Base-by-base conservation (phyloP, 2,888 invertebrate genomes). In the Epistrophe eligans region DNA sequence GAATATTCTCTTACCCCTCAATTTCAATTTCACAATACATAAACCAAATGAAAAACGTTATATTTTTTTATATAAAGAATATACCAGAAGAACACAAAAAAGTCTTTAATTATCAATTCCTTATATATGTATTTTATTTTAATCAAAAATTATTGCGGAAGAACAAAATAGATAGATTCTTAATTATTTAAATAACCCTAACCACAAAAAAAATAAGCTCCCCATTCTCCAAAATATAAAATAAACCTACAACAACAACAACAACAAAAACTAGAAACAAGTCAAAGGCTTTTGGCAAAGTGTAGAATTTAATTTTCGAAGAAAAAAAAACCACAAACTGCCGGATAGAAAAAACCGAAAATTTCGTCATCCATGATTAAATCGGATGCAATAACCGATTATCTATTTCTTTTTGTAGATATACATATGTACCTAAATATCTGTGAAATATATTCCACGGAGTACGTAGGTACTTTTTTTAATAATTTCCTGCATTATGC, bases 311-410 rank as follows among this genome's bases (percentile, higher is more conserved):
- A 55, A 70, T 55, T 52, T 40, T 11, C 40, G 19, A 19, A 40
- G 52, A 40, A 70, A 52, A 48, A 52, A 35, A 6, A 28, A 70
- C 40, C 52, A 24, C 52, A 55, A 55, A 38, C 55, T 38, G 17
- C n/a, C 50, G 9, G 35, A 35, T 67, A 50, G 35, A 70, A 70
- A 40, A 40, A 55, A 28, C 24, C 24, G 4, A 38, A 70, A 60
- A 74, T 85, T 85, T 74, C 82, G 50, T 79, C 81, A 85, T 77
- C 58, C 77, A 67, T 38, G 19, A 15, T 40, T 64, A 55, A 38
- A 81, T 77, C 77, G 70, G 40, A 79, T 77, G 82, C 82, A 82
- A 66, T 70, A 74, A 71, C 45, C 73, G 35, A 79, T 64, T 60
- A 82, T 62, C 60, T 40, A 52, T 38, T 70, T 52, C 48, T 48